Evolutionary conservation across 2,797 vertebrate species (phyloP).

Genomic region (Pelodytes ibericus): DNA sequence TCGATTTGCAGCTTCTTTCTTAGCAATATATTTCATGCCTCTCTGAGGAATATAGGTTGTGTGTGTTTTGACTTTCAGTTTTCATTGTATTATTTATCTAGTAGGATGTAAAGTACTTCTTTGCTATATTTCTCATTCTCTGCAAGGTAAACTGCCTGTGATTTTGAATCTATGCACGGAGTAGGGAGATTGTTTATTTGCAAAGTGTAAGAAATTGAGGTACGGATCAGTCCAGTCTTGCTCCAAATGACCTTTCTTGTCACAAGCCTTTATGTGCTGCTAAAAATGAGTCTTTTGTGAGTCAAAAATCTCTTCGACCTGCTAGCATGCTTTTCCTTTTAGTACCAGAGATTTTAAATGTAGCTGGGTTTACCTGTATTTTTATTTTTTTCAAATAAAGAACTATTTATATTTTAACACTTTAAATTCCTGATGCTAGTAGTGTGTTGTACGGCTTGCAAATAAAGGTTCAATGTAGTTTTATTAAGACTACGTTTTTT

Average conservation of each 20-base stretch:
- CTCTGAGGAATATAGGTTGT: conserved; percentile 9
- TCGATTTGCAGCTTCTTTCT: conserved; percentile 43
- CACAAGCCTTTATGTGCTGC: background rate
- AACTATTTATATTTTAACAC: background rate
- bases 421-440: background rate
- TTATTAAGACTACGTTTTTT: too few relatives aligned
- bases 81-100: conserved; percentile 15
- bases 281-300: conserved; percentile 8
- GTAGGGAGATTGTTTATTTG: background rate
- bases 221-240: background rate
- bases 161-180: conserved; percentile 2
- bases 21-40: conserved; percentile 4
- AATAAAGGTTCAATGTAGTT: too few relatives aligned
- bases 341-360: conserved; percentile 4
- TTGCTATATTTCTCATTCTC: background rate
- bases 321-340: background rate
- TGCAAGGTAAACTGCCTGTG: background rate
- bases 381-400: background rate
- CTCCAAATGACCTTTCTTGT: conserved; percentile 16
- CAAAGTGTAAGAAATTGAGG: background rate
- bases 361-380: background rate
- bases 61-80: conserved; percentile 5
- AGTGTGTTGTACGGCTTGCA: too few relatives aligned
- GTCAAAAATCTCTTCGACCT: background rate
- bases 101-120: background rate